Conservation (phyloP, 2,113 vertebrate species). For the Takifugu bimaculatus region DNA sequence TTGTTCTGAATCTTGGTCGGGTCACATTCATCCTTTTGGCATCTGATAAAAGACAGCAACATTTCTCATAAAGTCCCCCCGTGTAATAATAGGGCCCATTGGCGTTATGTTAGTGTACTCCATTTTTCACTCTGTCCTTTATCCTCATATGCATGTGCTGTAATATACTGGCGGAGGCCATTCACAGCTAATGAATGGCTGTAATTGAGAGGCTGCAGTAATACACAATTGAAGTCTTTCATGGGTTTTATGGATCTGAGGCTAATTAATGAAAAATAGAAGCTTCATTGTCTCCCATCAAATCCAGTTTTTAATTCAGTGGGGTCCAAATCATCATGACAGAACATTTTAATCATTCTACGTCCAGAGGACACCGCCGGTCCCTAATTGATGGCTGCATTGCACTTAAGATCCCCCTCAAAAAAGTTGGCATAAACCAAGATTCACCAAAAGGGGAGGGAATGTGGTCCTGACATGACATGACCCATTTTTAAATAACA, state of each 20-base stretch:
- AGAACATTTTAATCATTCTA: slow-evolving; percentile 76
- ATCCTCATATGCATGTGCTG: slow-evolving; percentile 54
- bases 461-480: no score
- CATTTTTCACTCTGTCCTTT: slow-evolving; percentile 61
- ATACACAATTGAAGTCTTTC: slow-evolving; percentile 74
- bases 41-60: slow-evolving; percentile 48
- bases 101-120: slow-evolving; percentile 49
- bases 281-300: slow-evolving; percentile 70
- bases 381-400: slow-evolving; percentile 75
- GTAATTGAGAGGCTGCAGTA: slow-evolving; percentile 67
- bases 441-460: no score
- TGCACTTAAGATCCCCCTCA: slow-evolving; percentile 67
- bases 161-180: slow-evolving; percentile 56
- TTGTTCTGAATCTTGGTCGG: slow-evolving; percentile 37
- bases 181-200: slow-evolving; percentile 69
- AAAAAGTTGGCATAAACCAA: no score
- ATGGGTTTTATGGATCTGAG: slow-evolving; percentile 69
- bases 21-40: slow-evolving; percentile 48
- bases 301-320: slow-evolving; percentile 71
- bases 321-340: slow-evolving; percentile 68
- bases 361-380: slow-evolving; percentile 70
- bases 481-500: no score
- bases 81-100: slow-evolving; percentile 48
- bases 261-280: slow-evolving; percentile 77
- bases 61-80: slow-evolving; percentile 50